Conservation (phyloP, 35 echinoderm and acorn worm species). For the Ptychodera flava region DNA sequence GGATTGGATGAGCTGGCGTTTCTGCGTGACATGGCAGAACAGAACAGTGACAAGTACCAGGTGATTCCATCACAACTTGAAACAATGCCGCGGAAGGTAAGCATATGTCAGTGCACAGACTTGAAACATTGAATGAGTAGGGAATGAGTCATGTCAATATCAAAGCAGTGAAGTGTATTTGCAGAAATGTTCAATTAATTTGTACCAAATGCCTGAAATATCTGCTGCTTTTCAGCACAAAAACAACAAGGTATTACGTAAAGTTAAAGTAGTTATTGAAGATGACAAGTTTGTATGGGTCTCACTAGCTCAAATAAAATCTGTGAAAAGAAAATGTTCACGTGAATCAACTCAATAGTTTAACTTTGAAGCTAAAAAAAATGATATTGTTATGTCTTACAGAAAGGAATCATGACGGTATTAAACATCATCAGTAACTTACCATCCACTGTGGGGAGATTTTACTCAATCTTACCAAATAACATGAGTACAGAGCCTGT, state of each 20-base stretch:
- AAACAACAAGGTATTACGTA: too few species aligned
- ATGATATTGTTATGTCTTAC: slow-evolving; percentile 9
- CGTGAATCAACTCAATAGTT: too few species aligned
- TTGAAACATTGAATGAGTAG: background rate
- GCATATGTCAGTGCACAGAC: background rate
- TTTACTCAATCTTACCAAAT: slow-evolving; percentile 68
- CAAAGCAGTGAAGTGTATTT: too few species aligned
- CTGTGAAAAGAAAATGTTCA: too few species aligned
- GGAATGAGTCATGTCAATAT: too few species aligned
- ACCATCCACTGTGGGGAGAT: slow-evolving; percentile 81
- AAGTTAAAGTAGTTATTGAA: too few species aligned
- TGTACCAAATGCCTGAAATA: too few species aligned
- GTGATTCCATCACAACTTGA: background rate
- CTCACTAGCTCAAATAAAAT: too few species aligned
- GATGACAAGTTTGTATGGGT: too few species aligned
- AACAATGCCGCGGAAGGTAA: slow-evolving; percentile 22
- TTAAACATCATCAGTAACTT: slow-evolving; percentile 83
- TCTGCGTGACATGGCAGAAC: slow-evolving; percentile 75
- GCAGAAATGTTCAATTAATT: too few species aligned
- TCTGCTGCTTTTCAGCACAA: too few species aligned
- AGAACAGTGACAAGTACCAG: slow-evolving; percentile 42
- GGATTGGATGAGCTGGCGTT: slow-evolving; percentile 79
- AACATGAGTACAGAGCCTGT: slow-evolving; percentile 33
- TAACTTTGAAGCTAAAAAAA: background rate
- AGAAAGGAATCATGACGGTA: slow-evolving; percentile 97